Evolutionary conservation across 2,797 vertebrate genomes (phyloP), one percentile per base, ranked within the genome.

Genomic region (Xiphophorus birchmanni): DNA sequence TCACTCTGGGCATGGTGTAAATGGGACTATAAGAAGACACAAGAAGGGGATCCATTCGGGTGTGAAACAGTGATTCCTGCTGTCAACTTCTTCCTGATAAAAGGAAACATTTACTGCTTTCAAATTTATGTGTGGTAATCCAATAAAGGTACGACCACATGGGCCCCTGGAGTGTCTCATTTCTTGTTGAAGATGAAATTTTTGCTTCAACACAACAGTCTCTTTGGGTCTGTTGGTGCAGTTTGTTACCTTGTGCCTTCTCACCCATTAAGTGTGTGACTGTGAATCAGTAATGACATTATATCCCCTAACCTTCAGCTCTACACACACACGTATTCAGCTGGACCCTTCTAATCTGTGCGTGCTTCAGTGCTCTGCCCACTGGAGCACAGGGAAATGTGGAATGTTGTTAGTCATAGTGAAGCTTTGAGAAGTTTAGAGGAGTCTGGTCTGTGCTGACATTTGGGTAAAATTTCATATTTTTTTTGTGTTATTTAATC

Each of bases 271-370:
- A 82, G 82, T 77, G 88, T 95, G 92, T 87, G 88, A 92, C 86
- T 89, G 86, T 91, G 91, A 93, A 95, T 96, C 95, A 95, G 94
- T 96, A 95, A 96, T 96, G 95, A 95, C 95, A 96, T 94, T 93
- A 96, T 94, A 95, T 92, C 82, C 77, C 89, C 86, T 88, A 84
- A 92, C 85, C 76, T 82, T 91, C 84, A 88, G 87, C 90, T 89
- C 86, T 82, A 44, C 86, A 83, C 80, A 84, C 82, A 89, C 89
- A 91, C 88, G 89, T 84, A 87, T 88, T 91, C 85, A 90, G 78
- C 86, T 89, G 83, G 90, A 90, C 87, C 74, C 83, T 82, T 87
- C 85, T 88, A 79, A 90, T 91, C 84, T 84, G 82, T 84, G 76
- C 84, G 89, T 83, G 90, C 88, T 90, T 89, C 87, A 84, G 82